Percentiles rank a stretch among this genome's conserved stretches.
Evolutionary conservation across 2,113 vertebrate genomes (phyloP).

Genomic region (Tachysurus vachellii): DNA sequence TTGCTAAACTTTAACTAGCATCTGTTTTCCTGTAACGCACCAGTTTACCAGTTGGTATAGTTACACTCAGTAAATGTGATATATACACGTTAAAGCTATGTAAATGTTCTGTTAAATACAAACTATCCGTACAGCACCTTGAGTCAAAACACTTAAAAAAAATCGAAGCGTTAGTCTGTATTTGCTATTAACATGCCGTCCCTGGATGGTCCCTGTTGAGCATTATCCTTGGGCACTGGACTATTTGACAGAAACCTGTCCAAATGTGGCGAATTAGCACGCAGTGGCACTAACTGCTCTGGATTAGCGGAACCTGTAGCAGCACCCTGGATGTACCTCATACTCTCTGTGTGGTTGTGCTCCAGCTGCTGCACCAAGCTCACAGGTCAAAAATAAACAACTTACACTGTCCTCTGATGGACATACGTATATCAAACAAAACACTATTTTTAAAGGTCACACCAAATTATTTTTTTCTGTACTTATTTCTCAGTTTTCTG

Average conservation of each 20-base stretch:
- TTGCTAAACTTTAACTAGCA: background rate
- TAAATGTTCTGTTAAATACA: background rate
- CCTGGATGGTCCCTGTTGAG: no score
- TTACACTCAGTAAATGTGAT: background rate
- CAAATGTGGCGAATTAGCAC: slow-evolving; percentile 15
- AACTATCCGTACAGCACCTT: background rate
- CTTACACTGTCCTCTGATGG: background rate
- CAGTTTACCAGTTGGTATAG: background rate
- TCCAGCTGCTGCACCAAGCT: slow-evolving; percentile 46
- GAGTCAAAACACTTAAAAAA: background rate
- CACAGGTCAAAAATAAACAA: background rate
- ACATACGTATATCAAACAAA: slow-evolving; percentile 6
- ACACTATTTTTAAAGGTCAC: background rate
- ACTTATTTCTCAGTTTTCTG: background rate
- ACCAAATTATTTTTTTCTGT: background rate
- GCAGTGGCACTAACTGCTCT: slow-evolving; percentile 25
- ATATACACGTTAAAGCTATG: background rate
- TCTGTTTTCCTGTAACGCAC: background rate
- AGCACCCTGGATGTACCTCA: slow-evolving; percentile 18
- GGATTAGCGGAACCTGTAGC: slow-evolving; percentile 34
- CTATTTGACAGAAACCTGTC: background rate
- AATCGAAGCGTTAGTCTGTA: background rate
- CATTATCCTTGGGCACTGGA: no score
- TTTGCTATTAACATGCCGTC: background rate
- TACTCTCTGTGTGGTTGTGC: slow-evolving; percentile 56